phyloP scores from a whole-genome alignment of 1,140 invertebrate genomes.

The Wiebesia pumilae region DNA sequence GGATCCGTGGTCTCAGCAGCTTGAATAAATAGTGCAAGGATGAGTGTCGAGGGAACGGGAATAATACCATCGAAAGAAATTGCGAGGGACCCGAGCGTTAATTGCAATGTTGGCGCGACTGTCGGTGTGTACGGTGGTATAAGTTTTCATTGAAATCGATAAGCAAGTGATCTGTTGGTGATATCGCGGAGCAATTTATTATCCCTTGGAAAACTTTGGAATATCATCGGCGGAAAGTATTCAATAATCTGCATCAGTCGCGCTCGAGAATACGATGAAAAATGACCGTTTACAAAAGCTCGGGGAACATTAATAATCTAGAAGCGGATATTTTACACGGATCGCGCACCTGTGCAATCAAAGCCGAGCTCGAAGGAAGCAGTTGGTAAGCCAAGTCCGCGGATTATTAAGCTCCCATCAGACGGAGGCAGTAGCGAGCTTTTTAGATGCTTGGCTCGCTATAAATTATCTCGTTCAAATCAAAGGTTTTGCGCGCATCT shows the following conservation, averaged over 20 bases:
- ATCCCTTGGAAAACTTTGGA: not conserved
- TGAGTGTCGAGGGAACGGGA: not conserved
- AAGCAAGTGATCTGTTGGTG: not conserved
- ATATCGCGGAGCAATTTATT: not conserved
- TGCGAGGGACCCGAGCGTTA: not conserved
- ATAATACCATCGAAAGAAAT: not conserved
- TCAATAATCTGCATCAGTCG: not conserved
- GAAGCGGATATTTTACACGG: not conserved
- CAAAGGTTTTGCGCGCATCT: constrained; percentile 9
- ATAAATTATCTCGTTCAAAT: constrained; percentile 44
- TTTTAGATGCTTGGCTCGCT: not conserved
- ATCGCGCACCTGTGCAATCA: not conserved
- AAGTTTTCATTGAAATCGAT: not conserved
- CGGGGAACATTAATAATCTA: not conserved
- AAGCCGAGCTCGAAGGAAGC: not conserved
- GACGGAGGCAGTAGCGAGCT: not conserved
- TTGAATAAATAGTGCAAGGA: no score
- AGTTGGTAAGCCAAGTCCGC: not conserved
- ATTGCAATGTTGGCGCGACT: not conserved
- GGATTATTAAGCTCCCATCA: not conserved
- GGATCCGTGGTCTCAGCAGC: no score
- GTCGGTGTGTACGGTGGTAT: not conserved
- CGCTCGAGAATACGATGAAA: not conserved
- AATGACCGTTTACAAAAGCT: not conserved
- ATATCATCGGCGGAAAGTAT: no score